Base-by-base conservation (phyloP, 1,140 invertebrate genomes). In the Drosophila pachea region DNA sequence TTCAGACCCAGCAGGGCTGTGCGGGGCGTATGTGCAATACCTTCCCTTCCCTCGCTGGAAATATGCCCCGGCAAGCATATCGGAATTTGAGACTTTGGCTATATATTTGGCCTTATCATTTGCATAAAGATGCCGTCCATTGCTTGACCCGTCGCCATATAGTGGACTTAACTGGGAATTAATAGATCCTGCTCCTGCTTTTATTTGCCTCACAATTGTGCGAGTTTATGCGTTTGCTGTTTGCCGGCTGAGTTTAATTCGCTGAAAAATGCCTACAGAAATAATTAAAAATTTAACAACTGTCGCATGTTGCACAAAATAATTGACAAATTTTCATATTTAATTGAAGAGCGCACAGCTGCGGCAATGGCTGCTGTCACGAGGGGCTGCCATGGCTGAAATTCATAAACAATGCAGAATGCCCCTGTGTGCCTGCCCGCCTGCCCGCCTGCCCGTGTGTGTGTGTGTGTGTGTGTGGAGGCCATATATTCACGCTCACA, bases 251-350 rank as follows among this genome's bases (percentile, higher is more conserved):
- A 22, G 8, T 22, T 68, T 73, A 69, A 78, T 78, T 75, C 50
- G 52, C 43, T 52, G 52, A 55, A 67, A 63, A 55, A 68, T 73
- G 33, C 36, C 47, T 61, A 74, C 45, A 56, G 52, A 58, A 78
- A 79, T 76, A 86, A 84, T 86, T 84, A 86, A 77, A 81, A 86
- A 84, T 84, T 84, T 79, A 84, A 84, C 81, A 84, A 86, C 74
- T 68, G 81, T 84, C 81, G 81, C 81, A 86, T 84, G 81, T 86
- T 86, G 76, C 74, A 76, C 81, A 86, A 86, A 86, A 86, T 86
- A 86, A 86, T 86, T 86, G 81, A 86, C 81, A 86, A 86, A 86
- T 86, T 86, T 86, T 86, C 81, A 86, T 86, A 86, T 86, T 86
- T 86, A 86, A 86, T 86, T 86, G 82, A 86, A 69, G 76, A 83